Base-by-base conservation (phyloP, 2,113 vertebrate genomes). In the Sander vitreus region DNA sequence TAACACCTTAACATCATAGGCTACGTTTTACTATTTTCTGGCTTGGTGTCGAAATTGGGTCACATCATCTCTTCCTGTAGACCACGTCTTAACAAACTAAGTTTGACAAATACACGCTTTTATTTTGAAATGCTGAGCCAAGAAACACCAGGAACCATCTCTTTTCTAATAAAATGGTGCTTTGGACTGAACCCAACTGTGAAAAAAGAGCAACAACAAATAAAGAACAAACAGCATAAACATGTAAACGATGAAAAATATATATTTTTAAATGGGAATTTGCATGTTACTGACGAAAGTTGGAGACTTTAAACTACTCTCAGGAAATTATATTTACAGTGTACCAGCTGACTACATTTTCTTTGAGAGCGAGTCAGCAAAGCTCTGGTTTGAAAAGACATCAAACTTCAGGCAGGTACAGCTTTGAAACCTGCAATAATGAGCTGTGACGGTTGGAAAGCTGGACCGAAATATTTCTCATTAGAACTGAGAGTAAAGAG, bases 381-480 rank as follows among this genome's bases (percentile, higher is more conserved):
- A 70, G 36, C 62, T 85, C 9, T 10, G 16, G 45, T 68, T n/a
- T 57, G 55, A 85, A 81, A 68, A 72, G 30, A 73, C 85, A 71
- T 83, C 78, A 85, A 64, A 74, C 68, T 47, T 80, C 47, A 76
- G 60, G 63, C 59, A 74, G 58, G 72, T 66, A 1, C 10, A 14
- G 71, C 68, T 81, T 55, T 85, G 80, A 78, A 83, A 67, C 30
- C 23, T 12, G 83, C 71, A 50, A 4, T 83, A 80, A 89, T 80
- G 78, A 88, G 82, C 82, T 48, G 63, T 67, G 68, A 84, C 73
- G 53, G 80, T 33, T 36, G 19, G 43, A 53, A 27, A 71, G 45
- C 80, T 47, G 64, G 67, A 85, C 72, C 30, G 74, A 83, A 45
- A 55, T 80, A 27, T 66, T 67, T 73, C 79, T 81, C 76, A 70